Conservation (phyloP, 2,888 invertebrate species). For the Synergus laeviventris region DNA sequence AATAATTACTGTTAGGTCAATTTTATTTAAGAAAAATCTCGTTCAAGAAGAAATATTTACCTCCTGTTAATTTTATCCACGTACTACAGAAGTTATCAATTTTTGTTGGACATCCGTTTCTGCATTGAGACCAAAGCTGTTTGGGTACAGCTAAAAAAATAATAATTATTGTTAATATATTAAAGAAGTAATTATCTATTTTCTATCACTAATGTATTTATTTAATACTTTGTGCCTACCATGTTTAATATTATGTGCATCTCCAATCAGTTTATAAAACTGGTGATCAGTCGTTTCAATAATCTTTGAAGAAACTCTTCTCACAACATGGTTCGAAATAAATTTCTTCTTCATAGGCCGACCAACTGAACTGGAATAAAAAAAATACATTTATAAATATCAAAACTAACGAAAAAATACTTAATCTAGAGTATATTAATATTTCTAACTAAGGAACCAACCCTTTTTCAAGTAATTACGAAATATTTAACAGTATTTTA, state of each 20-base stretch:
- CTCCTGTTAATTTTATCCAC: conserved; percentile 50
- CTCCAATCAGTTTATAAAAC: conserved; percentile 63
- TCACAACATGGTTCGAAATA: conserved; percentile 58
- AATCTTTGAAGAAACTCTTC: conserved; percentile 58
- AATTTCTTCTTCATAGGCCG: conserved; percentile 61
- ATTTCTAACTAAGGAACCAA: no score
- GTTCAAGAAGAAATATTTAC: conserved; percentile 9
- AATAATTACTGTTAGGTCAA: background rate
- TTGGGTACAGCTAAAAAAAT: conserved; percentile 17
- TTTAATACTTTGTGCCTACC: conserved; percentile 48
- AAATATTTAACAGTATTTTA: no score
- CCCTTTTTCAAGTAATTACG: no score
- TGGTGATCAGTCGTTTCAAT: conserved; percentile 63
- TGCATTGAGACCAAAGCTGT: conserved; percentile 33
- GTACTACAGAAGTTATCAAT: conserved; percentile 48
- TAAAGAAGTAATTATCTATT: background rate
- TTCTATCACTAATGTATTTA: background rate
- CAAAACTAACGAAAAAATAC: no score
- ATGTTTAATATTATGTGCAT: conserved; percentile 61
- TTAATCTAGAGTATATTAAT: no score
- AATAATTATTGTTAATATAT: background rate
- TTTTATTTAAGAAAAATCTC: background rate
- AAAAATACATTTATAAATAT: conserved; percentile 16
- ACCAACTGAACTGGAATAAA: conserved; percentile 63
- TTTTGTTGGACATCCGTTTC: conserved; percentile 17